Percentiles rank a stretch among this genome's conserved stretches.
Evolutionary conservation across 2,113 vertebrate species (phyloP).

Genomic region (Acrocephalus arundinaceus): DNA sequence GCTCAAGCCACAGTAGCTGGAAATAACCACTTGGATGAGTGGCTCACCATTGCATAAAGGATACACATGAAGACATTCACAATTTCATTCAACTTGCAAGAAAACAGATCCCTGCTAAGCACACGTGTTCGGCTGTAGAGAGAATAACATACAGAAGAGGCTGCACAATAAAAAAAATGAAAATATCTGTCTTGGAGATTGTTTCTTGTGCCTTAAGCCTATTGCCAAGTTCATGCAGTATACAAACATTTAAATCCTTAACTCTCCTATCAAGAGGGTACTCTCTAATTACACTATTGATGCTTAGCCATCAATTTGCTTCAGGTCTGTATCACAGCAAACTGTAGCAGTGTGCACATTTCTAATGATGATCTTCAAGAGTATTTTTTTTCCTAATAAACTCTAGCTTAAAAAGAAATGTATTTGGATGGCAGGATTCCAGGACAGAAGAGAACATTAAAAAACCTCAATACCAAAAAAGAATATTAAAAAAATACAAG

Average conservation of each 20-base stretch:
- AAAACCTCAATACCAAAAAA: background rate
- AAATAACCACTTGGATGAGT: background rate
- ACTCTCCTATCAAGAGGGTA: background rate
- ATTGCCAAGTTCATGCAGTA: background rate
- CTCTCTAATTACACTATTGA: background rate
- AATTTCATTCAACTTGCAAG: background rate
- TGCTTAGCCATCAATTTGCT: background rate
- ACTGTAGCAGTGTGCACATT: background rate
- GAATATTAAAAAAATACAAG: background rate
- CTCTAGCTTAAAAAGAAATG: background rate
- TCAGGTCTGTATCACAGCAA: background rate
- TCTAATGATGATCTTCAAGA: background rate
- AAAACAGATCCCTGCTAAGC: background rate
- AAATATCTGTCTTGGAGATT: background rate
- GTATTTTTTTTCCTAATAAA: background rate
- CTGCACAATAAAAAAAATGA: background rate
- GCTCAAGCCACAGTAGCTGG: background rate
- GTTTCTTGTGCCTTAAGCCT: background rate
- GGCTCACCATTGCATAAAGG: background rate
- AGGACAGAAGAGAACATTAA: background rate
- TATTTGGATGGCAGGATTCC: background rate
- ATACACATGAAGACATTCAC: background rate
- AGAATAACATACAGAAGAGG: background rate
- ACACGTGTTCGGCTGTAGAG: background rate
- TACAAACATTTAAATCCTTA: background rate